phyloP scores from a whole-genome alignment of 2,797 vertebrate genomes.

The Limnodromus scolopaceus region DNA sequence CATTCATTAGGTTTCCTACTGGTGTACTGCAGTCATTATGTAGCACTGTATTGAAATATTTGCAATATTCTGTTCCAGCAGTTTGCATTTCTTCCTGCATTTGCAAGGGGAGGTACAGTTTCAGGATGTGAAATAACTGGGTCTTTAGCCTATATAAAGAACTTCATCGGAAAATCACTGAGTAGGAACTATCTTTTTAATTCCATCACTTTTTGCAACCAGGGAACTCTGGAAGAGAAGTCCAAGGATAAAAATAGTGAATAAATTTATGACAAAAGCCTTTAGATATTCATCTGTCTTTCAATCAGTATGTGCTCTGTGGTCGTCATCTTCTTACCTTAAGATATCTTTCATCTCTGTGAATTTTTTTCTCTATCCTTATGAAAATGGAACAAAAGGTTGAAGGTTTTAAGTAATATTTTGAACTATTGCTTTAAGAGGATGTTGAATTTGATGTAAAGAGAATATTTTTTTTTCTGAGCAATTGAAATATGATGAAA shows the following conservation, averaged over 20 bases:
- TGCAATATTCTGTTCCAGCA: neutral
- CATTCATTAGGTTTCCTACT: neutral
- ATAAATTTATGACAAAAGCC: neutral
- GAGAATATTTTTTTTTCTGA: neutral
- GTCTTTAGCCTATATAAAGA: neutral
- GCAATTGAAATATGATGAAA: neutral
- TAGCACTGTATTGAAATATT: neutral
- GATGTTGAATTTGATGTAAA: neutral
- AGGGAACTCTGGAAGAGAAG: neutral
- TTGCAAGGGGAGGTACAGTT: neutral
- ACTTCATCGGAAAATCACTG: neutral
- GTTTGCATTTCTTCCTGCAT: neutral
- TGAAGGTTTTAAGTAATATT: neutral
- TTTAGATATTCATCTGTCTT: neutral
- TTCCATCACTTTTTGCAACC: neutral
- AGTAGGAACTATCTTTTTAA: neutral
- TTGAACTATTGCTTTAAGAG: neutral
- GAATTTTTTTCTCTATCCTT: neutral
- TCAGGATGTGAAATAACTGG: neutral
- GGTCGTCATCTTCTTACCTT: neutral
- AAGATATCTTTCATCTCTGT: neutral
- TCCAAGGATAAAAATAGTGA: neutral
- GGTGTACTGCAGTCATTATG: neutral
- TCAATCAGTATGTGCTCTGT: neutral
- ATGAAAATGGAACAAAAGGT: neutral